Evolutionary conservation across 2,888 invertebrate genomes (phyloP), one percentile per base, ranked within the genome.

Genomic region (Nomada lathburiana): DNA sequence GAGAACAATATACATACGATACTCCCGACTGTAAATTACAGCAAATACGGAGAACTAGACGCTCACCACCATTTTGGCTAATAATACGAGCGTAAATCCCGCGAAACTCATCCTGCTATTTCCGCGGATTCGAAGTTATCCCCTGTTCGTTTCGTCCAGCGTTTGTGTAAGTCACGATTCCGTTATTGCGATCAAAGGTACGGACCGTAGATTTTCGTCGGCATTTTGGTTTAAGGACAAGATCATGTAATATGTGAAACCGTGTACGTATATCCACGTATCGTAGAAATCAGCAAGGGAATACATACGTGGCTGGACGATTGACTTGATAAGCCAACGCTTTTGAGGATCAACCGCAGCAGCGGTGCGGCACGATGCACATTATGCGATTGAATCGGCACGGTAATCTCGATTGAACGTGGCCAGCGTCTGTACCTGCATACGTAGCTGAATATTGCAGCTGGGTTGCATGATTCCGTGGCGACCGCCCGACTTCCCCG

Each of bases 351-450:
- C 72, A 69, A 59, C 64, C 65, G 70, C 63, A 55, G 64, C 74
- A 53, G 23, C 57, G 74, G 63, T 42, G 70, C 69, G 50, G 42
- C 76, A 68, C 72, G 67, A 29, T 79, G 69, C 72, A 64, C 83
- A 79, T 83, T 78, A 83, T 79, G 76, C 69, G 79, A 83, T 84
- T 84, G 79, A 84, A 84, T 84, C 84, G 63, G 69, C 26, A 26
- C 74, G 50, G 68, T 83, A 83, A 83, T 79, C 74, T 79, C 83
- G 83, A 83, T 83, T 78, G 71, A 73, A 82, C 70, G 65, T 69
- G 73, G 70, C 60, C 69, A 44, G 53, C 44, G 70, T 73, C 60
- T 77, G 50, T 62, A 60, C n/a, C 60, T 62, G 63, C 62, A 50
- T 53, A 71, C 60, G 60, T 52, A 57, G 59, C 42, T 47, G 62